Evolutionary conservation across 2,797 vertebrate species (phyloP), one percentile per base, ranked within the genome.

Genomic region (Megaceryle alcyon): DNA sequence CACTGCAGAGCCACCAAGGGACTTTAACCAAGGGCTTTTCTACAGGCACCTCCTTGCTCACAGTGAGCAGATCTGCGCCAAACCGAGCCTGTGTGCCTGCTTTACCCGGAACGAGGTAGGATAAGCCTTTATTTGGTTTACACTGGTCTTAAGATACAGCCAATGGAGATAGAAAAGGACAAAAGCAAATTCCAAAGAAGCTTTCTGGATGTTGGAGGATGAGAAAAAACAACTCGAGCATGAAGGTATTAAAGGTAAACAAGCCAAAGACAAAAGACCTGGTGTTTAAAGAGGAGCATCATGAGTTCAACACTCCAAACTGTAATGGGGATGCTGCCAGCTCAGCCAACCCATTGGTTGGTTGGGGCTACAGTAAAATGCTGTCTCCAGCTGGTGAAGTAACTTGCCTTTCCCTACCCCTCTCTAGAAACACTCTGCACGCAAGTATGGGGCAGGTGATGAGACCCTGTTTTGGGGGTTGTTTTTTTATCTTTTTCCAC

Each of bases 21-120:
- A 39, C n/a, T 64, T 63, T 2, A 73, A 63, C 16, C 19, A 54
- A 73, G 41, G 73, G 41, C 15, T 81, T 87, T 75, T 57, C 19
- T 66, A 31, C 3, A 57, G 9, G n/a, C 21, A 65, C 22, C 26
- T 46, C 39, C 46, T 37, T 37, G 29, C 49, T 70, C 22, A 68
- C 6, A 41, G 8, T 0, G 0, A 6, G 6, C 0, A 1, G 1
- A 29, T 4, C 8, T 53, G 43, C 7, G 8, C 35, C 77, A 70
- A 2, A 4, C 22, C 0, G 1, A 3, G 20, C 78, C 53, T 29
- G 17, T 1, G 3, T 7, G 18, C 35, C 22, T 25, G 25, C 60
- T 65, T 46, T 41, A 39, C 3, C 12, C 10, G 1, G 14, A 21
- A 65, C 5, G 31, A 57, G 59, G 46, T 22, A 13, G 18, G 12